Evolutionary conservation across 2,113 vertebrate genomes (phyloP).

Genomic region (Baryphthengus martii): DNA sequence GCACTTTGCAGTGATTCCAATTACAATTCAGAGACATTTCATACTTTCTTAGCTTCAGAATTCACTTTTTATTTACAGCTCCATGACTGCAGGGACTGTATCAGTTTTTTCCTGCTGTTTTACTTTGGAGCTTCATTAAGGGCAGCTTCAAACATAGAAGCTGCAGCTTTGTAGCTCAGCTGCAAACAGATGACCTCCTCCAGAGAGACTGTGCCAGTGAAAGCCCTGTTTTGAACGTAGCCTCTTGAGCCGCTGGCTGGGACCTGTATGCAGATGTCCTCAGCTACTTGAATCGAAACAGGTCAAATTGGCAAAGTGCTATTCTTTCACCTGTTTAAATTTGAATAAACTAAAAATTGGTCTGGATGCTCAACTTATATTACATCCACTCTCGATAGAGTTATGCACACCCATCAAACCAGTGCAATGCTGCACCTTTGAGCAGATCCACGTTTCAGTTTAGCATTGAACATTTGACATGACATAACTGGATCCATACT

Average conservation of each 20-base stretch:
- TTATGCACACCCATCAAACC: neutral
- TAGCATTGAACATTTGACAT: neutral
- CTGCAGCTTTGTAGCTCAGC: neutral
- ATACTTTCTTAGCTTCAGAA: neutral
- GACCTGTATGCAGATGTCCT: neutral
- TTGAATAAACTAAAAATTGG: neutral
- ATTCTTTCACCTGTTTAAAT: neutral
- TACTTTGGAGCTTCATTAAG: neutral
- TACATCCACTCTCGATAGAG: neutral
- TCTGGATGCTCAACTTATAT: neutral
- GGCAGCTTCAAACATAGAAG: neutral
- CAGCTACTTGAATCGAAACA: neutral
- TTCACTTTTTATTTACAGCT: neutral
- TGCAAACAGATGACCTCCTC: neutral
- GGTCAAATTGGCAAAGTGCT: neutral
- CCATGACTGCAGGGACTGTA: neutral
- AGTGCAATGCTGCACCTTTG: neutral
- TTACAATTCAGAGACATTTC: neutral
- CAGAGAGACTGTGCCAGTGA: rapidly evolving
- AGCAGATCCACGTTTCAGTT: neutral
- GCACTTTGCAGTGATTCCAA: neutral
- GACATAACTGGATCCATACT: neutral
- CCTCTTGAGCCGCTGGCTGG: neutral
- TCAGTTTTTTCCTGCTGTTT: neutral
- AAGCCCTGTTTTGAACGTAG: neutral